These are phyloP conservation scores for Heterohyrax brucei DNA, from an alignment of 2,797 vertebrate genomes.

Conservation along the genomic window DNA sequence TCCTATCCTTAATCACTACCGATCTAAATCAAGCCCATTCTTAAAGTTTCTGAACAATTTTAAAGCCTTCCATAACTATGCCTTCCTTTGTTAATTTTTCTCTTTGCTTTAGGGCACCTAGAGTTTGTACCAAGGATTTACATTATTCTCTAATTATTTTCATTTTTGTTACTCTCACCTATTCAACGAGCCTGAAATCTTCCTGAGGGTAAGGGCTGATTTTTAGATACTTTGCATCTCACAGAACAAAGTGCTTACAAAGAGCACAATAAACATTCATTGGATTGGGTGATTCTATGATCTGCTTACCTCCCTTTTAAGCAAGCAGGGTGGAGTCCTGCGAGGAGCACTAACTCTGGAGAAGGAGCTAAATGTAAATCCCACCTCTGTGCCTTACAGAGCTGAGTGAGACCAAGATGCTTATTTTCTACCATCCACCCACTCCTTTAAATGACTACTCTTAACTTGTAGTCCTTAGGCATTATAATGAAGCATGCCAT, in stretches of 20 bases:
- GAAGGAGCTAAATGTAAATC: background rate
- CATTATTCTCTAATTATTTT: background rate
- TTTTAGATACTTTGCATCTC: background rate
- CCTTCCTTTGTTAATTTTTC: background rate
- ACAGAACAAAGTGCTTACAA: background rate
- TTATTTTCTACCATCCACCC: constrained; percentile 4
- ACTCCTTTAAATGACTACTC: background rate
- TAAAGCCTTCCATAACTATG: background rate
- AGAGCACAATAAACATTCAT: background rate
- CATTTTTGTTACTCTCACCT: background rate
- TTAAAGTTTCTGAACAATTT: background rate
- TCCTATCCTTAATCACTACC: background rate
- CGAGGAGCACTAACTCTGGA: background rate
- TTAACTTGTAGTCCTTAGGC: background rate
- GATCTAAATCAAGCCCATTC: background rate
- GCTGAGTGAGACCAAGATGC: background rate
- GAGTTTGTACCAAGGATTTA: background rate
- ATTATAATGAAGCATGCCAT: background rate
- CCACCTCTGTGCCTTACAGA: background rate
- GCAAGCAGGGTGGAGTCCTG: background rate
- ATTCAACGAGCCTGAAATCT: background rate
- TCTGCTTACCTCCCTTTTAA: background rate
- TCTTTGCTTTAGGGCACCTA: background rate
- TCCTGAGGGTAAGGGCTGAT: background rate
- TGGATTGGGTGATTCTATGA: background rate